Percentiles rank a stretch among this genome's conserved stretches.
phyloP scores from a whole-genome alignment of 2,888 invertebrate genomes.

The Coelogynopora nodosa region DNA sequence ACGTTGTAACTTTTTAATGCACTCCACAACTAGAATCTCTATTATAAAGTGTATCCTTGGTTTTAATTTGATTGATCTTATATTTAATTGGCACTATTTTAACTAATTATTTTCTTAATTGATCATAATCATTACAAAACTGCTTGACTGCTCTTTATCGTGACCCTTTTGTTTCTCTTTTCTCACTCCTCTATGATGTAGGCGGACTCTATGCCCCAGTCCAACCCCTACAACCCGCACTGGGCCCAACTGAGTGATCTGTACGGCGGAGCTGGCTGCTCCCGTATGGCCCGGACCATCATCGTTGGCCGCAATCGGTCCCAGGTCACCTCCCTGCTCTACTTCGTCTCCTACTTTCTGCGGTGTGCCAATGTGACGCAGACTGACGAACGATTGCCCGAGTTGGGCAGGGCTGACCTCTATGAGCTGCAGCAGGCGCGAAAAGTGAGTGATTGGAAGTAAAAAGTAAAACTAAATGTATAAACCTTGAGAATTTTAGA shows the following conservation, averaged over 20 bases:
- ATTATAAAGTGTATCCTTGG: no score
- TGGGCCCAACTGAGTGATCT: constrained; percentile 13
- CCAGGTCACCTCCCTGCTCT: constrained; percentile 20
- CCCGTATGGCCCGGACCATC: constrained; percentile 36
- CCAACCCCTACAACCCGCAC: constrained; percentile 4
- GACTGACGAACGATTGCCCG: background rate
- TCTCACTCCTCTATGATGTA: background rate
- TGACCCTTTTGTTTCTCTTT: background rate
- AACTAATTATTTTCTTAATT: no score
- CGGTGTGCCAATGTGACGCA: constrained; percentile 27
- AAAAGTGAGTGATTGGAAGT: background rate
- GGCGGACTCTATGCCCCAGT: background rate
- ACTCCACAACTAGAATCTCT: no score
- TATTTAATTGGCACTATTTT: no score
- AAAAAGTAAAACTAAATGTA: background rate
- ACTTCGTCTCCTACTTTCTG: constrained; percentile 41
- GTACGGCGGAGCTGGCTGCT: background rate
- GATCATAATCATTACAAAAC: no score
- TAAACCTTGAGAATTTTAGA: no score
- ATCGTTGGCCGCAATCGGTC: constrained; percentile 21
- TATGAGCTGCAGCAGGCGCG: constrained; percentile 12
- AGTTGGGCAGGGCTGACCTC: constrained; percentile 22
- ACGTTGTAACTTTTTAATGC: no score
- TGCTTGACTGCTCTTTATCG: no score
- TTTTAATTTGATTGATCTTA: no score